Evolutionary conservation across 2,888 invertebrate genomes (phyloP).

Genomic region (Lucinisca nassula): DNA sequence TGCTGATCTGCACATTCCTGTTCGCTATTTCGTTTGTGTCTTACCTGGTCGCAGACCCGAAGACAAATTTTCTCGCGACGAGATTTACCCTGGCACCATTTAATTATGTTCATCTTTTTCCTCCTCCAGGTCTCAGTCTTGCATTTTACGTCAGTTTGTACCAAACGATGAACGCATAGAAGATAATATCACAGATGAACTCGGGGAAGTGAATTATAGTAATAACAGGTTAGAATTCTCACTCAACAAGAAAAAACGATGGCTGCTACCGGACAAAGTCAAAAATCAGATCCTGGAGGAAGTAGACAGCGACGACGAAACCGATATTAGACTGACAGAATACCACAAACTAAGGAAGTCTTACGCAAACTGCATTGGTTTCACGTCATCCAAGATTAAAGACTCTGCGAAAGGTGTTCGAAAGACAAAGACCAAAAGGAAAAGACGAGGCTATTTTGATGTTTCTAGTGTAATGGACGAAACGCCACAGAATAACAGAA

Average conservation of each 20-base stretch:
- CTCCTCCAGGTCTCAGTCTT: neutral
- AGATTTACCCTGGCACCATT: too few relatives aligned
- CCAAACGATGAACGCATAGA: neutral
- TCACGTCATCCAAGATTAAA: slow-evolving; percentile 32
- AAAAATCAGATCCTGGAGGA: slow-evolving; percentile 57
- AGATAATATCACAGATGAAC: neutral
- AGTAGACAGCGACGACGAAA: slow-evolving; percentile 41
- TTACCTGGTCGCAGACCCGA: too few relatives aligned
- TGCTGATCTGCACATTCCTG: too few relatives aligned
- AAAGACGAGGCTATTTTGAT: slow-evolving; percentile 59
- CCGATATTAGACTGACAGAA: slow-evolving; percentile 66
- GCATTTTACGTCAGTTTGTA: neutral
- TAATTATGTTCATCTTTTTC: too few relatives aligned
- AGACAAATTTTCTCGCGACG: too few relatives aligned
- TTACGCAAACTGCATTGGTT: slow-evolving; percentile 65
- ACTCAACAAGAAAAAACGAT: slow-evolving; percentile 78
- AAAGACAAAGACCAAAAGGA: slow-evolving; percentile 23
- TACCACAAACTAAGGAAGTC: slow-evolving; percentile 55
- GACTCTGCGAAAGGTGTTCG: neutral
- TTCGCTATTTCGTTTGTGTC: too few relatives aligned
- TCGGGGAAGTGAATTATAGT: neutral
- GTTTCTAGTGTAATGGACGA: slow-evolving; percentile 48
- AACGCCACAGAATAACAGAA: neutral
- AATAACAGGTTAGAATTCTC: slow-evolving; percentile 72
- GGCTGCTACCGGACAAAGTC: slow-evolving; percentile 74